A percentile compares a stretch with the other conserved stretches of the same genome.
Conservation (phyloP, 1,140 invertebrate genomes). For the Zeugodacus cucurbitae region DNA sequence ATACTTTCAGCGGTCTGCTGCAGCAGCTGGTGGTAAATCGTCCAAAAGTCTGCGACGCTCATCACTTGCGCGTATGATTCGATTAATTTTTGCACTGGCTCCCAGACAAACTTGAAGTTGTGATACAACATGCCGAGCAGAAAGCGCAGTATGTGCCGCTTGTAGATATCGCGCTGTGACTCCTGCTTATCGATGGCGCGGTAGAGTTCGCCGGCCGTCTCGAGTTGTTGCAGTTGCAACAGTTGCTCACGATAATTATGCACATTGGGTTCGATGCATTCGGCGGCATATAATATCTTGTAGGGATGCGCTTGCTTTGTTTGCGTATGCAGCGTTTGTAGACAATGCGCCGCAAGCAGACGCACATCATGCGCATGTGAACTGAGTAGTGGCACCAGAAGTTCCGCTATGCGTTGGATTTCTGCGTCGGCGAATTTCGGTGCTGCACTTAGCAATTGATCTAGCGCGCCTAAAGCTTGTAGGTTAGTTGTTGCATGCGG, state of each 20-base stretch:
- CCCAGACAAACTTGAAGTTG: slow-evolving; percentile 91
- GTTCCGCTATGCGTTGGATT: neutral
- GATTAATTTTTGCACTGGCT: slow-evolving; percentile 81
- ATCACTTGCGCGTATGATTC: slow-evolving; percentile 77
- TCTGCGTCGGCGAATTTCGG: neutral
- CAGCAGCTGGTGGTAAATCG: slow-evolving; percentile 75
- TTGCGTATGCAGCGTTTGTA: slow-evolving; percentile 43
- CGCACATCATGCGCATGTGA: slow-evolving; percentile 49
- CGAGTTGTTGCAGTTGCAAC: slow-evolving; percentile 78
- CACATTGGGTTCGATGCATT: slow-evolving; percentile 75
- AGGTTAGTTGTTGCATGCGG: neutral
- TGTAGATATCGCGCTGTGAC: slow-evolving; percentile 54
- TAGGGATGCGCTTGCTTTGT: slow-evolving; percentile 66
- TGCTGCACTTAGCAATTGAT: neutral
- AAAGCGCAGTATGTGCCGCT: slow-evolving; percentile 76
- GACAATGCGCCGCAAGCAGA: slow-evolving; percentile 54
- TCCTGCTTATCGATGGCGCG: slow-evolving; percentile 68
- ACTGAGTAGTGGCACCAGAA: slow-evolving; percentile 43
- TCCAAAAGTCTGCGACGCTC: slow-evolving; percentile 80
- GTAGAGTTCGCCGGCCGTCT: slow-evolving; percentile 71
- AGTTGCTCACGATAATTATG: slow-evolving; percentile 83
- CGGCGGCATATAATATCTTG: slow-evolving; percentile 75
- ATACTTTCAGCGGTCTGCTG: slow-evolving; percentile 65
- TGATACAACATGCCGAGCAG: slow-evolving; percentile 84
- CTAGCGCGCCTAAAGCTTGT: slow-evolving; percentile 48